Conservation (phyloP, 2,888 invertebrate species). For the Leptinotarsa juncta region DNA sequence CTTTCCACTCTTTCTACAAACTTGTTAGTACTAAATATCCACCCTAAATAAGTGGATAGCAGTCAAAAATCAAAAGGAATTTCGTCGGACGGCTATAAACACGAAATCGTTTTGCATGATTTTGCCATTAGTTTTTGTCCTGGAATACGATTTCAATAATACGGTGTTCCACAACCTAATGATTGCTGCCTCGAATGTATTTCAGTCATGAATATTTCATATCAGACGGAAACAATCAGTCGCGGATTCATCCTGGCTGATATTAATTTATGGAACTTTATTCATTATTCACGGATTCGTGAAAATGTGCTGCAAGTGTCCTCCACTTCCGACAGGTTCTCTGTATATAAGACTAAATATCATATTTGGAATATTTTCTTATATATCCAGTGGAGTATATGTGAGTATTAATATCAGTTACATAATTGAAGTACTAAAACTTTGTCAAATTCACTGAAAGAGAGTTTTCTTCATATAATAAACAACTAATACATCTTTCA, state of each 20-base stretch:
- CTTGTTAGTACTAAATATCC: neutral
- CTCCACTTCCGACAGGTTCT: neutral
- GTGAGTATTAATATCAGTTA: neutral
- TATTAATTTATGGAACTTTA: constrained; percentile 1
- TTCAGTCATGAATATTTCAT: constrained; percentile 14
- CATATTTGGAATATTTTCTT: neutral
- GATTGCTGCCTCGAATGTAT: neutral
- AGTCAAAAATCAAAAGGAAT: neutral
- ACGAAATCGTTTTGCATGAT: neutral
- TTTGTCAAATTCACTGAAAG: too few relatives aligned
- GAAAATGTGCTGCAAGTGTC: constrained; percentile 11
- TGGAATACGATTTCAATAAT: neutral
- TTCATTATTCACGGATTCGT: neutral
- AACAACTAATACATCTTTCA: too few relatives aligned
- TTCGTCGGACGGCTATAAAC: neutral
- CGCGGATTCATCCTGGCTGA: constrained; percentile 14
- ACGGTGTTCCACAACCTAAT: neutral
- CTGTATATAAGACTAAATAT: neutral
- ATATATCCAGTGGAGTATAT: neutral
- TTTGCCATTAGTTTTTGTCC: neutral
- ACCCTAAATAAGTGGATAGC: too few relatives aligned
- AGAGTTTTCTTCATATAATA: too few relatives aligned
- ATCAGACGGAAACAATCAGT: constrained; percentile 22
- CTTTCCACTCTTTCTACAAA: too few relatives aligned
- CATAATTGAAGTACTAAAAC: neutral